Conservation (phyloP, 30 jellyfish, hydroid and myxozoan species). For the Catostylus mosaicus region DNA sequence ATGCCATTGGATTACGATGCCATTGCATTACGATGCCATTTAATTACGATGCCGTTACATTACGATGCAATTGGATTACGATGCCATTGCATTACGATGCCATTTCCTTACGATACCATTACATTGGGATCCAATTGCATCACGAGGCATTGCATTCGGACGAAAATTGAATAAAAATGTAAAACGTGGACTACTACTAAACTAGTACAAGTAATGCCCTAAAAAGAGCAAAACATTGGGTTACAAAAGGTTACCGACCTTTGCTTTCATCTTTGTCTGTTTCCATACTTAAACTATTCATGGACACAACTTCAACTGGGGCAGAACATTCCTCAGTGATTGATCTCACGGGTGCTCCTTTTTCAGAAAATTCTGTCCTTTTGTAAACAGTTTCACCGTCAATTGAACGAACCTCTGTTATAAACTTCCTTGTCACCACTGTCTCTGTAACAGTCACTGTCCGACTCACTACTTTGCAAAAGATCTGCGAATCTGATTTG, state of each 20-base stretch:
- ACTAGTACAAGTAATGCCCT: too few species aligned
- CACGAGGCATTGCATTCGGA: too few species aligned
- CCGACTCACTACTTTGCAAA: not conserved
- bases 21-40: too few species aligned
- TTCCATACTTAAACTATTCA: not conserved
- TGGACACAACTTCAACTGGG: not conserved
- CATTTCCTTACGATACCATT: too few species aligned
- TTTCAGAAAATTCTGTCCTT: not conserved
- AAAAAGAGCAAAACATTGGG: too few species aligned
- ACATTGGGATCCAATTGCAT: too few species aligned
- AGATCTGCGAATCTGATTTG: not conserved
- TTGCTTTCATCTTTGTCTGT: not conserved
- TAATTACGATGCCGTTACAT: too few species aligned
- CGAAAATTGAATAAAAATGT: too few species aligned
- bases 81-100: too few species aligned
- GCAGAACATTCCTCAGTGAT: not conserved
- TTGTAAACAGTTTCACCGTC: not conserved
- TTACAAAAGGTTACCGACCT: not conserved
- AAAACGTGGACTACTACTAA: too few species aligned
- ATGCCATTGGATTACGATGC: too few species aligned
- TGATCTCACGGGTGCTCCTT: not conserved
- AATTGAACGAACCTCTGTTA: not conserved
- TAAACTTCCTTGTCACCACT: not conserved
- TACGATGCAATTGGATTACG: too few species aligned
- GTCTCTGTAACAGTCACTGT: not conserved